Evolutionary conservation across 2,113 vertebrate species (phyloP).

Genomic region (Anas platyrhynchos): DNA sequence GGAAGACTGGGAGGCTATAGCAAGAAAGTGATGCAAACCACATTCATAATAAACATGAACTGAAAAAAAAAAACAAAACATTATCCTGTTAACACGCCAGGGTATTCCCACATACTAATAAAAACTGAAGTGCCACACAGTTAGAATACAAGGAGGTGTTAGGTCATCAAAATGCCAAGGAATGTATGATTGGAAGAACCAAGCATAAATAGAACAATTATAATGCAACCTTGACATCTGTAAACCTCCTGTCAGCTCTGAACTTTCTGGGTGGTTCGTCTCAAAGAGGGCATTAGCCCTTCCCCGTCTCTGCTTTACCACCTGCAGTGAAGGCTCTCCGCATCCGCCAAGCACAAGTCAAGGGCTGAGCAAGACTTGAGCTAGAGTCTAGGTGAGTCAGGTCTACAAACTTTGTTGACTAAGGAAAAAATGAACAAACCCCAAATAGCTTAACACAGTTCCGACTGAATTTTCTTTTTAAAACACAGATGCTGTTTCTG

Average conservation of each 20-base stretch:
- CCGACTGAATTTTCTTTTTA: not conserved
- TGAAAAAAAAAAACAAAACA: not conserved
- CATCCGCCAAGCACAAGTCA: rapidly evolving
- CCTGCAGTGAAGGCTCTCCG: not conserved
- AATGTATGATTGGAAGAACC: not conserved
- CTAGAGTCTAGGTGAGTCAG: not conserved
- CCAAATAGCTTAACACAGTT: not conserved
- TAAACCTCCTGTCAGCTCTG: not conserved
- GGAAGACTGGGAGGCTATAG: not conserved
- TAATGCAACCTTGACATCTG: not conserved
- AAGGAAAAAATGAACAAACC: not conserved
- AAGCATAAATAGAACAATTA: not conserved
- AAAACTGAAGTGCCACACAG: not conserved
- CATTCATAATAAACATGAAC: not conserved
- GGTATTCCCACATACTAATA: not conserved
- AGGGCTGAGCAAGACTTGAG: not conserved
- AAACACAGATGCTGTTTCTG: not conserved
- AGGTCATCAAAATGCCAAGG: not conserved
- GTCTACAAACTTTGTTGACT: not conserved
- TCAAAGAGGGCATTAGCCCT: not conserved
- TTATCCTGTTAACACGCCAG: not conserved
- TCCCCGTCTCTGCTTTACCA: not conserved
- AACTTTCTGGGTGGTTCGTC: not conserved
- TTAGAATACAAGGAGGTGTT: not conserved
- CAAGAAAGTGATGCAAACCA: not conserved